Conservation (phyloP, 2,888 invertebrate genomes). For the Teleogryllus oceanicus region DNA sequence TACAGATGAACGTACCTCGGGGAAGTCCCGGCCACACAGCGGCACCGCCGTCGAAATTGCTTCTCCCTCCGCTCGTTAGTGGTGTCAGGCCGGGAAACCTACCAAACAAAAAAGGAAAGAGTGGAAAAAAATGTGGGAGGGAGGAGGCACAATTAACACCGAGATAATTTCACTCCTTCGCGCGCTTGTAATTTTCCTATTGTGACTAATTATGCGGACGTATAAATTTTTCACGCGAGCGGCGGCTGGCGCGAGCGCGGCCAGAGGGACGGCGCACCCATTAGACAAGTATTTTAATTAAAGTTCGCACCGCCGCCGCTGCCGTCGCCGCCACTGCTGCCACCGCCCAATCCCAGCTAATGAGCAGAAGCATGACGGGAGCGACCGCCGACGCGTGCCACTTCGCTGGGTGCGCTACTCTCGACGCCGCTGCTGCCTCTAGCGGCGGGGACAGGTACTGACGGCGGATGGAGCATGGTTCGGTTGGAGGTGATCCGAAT, state of each 20-base stretch:
- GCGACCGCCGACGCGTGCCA: neutral
- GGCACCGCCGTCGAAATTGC: neutral
- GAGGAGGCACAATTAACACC: neutral
- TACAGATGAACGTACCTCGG: neutral
- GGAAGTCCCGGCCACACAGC: neutral
- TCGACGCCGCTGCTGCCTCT: no score
- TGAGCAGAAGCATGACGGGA: conserved; percentile 18
- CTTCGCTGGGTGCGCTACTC: neutral
- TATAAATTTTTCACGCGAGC: neutral
- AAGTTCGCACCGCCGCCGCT: neutral
- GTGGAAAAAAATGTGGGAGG: neutral
- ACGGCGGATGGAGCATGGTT: no score
- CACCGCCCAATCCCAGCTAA: neutral
- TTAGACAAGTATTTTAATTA: conserved; percentile 18
- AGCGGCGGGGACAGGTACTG: no score
- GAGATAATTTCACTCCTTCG: neutral
- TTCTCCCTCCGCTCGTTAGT: neutral
- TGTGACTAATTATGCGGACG: neutral
- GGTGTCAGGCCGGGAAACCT: neutral
- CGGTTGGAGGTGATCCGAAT: no score
- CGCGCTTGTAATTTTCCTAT: neutral
- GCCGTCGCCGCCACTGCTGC: neutral
- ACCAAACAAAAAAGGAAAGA: neutral
- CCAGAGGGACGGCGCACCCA: neutral
- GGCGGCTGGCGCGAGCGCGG: neutral